Conservation (phyloP, 2,797 vertebrate genomes). For the Coregonus ussuriensis region DNA sequence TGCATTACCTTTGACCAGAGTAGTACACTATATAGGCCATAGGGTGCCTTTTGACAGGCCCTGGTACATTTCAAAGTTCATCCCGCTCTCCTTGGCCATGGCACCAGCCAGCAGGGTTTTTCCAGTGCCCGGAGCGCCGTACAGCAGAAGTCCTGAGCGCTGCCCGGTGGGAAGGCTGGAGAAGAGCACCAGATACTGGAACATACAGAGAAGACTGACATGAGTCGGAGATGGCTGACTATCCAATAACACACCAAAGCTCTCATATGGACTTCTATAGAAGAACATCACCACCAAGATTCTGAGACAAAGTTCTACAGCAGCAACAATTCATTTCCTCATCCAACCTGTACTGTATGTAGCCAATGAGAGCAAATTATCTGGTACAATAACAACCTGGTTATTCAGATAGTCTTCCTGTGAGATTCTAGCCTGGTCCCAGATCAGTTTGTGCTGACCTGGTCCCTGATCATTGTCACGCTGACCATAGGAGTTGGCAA, state of each 20-base stretch:
- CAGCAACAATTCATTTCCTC: too few species aligned
- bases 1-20: too few species aligned
- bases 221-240: not conserved
- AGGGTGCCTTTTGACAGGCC: too few species aligned
- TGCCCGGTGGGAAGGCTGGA: constrained; percentile 91
- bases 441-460: too few species aligned
- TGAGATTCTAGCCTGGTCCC: not conserved
- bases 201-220: constrained; percentile 41
- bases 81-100: constrained; percentile 90
- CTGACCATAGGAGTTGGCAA: too few species aligned
- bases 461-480: not conserved
- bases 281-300: too few species aligned
- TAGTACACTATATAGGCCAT: too few species aligned
- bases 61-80: constrained; percentile 79
- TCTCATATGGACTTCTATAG: not conserved
- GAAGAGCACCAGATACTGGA: constrained; percentile 93
- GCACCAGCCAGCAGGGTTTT: constrained; percentile 92
- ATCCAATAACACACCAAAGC: too few species aligned
- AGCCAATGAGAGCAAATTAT: not conserved
- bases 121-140: constrained; percentile 96
- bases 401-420: not conserved
- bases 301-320: too few species aligned
- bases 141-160: constrained; percentile 88
- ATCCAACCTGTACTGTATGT: not conserved
- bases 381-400: not conserved